Evolutionary conservation across 2,113 vertebrate species (phyloP).

Genomic region (Aviceda subcristata): DNA sequence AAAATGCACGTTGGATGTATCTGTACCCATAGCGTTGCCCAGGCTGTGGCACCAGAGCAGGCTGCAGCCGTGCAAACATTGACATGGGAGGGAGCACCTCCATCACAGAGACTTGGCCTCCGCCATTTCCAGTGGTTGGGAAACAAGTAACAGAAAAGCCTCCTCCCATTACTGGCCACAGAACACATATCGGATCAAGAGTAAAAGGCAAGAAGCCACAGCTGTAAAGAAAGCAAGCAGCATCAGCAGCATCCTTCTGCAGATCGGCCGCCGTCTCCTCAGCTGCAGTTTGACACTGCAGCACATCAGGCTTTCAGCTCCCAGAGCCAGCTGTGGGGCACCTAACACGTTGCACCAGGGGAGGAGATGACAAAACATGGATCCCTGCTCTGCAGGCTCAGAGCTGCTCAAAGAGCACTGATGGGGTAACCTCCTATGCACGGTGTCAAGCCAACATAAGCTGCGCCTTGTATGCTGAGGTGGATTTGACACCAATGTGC

Average conservation of each 20-base stretch:
- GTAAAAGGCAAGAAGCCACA: not conserved
- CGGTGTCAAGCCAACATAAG: not conserved
- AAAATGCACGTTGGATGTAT: not conserved
- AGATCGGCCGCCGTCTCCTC: not conserved
- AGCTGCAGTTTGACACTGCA: not conserved
- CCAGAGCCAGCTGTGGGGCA: not conserved
- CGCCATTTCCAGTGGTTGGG: not conserved
- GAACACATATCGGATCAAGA: not conserved
- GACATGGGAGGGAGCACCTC: not conserved
- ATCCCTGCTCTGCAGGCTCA: not conserved
- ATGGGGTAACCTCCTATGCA: fast-evolving
- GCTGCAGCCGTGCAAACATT: not conserved
- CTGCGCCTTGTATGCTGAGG: not conserved
- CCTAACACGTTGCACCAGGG: not conserved
- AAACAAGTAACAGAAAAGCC: not conserved
- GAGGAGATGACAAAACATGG: not conserved
- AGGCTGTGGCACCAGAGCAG: not conserved
- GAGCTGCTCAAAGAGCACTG: not conserved
- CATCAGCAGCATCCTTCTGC: not conserved
- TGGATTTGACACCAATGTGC: not conserved
- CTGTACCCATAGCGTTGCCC: fast-evolving
- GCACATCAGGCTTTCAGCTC: not conserved
- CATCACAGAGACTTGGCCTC: not conserved
- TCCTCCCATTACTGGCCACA: not conserved
- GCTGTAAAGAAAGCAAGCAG: not conserved